A percentile compares a stretch with the other conserved stretches of the same genome.
These are phyloP conservation scores for Mus caroli DNA, from an alignment of 2,797 vertebrate species.

Conservation along the genomic window DNA sequence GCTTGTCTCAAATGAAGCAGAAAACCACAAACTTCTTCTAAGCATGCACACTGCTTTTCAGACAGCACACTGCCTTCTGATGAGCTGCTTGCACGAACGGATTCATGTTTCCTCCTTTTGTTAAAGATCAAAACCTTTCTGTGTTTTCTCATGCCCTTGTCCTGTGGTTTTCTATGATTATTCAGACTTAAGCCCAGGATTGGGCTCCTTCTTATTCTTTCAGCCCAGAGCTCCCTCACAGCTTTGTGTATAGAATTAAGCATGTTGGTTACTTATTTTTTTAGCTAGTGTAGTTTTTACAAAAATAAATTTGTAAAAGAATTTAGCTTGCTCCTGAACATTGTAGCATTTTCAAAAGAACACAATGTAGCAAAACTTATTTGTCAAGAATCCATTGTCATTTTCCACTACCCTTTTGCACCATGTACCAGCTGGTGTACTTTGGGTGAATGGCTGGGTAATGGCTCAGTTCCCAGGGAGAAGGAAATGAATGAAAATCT, in stretches of 20 bases:
- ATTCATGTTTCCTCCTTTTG: neutral
- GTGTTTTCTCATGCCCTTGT: neutral
- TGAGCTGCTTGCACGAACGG: neutral
- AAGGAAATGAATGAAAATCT: conserved; percentile 71
- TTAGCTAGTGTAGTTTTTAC: conserved; percentile 37
- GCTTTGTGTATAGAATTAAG: conserved; percentile 24
- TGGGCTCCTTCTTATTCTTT: conserved; percentile 45
- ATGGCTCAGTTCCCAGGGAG: conserved; percentile 74
- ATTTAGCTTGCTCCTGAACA: conserved; percentile 67
- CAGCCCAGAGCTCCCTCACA: neutral
- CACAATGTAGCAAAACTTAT: conserved; percentile 70
- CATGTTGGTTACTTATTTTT: conserved; percentile 6
- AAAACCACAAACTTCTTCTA: neutral
- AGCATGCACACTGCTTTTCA: neutral
- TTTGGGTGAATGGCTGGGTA: conserved; percentile 75
- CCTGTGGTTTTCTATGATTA: neutral
- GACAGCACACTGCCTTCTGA: neutral
- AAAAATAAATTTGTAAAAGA: conserved; percentile 47
- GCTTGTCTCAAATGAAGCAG: conserved; percentile 13
- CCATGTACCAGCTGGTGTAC: conserved; percentile 72
- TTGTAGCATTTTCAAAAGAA: conserved; percentile 72
- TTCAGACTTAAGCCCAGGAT: conserved; percentile 34
- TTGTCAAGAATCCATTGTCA: conserved; percentile 58
- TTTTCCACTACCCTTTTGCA: conserved; percentile 64
- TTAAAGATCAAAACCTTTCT: conserved; percentile 34